These are phyloP conservation scores for Drosophila histrio DNA, from an alignment of 2,888 invertebrate genomes.

Conservation along the genomic window DNA sequence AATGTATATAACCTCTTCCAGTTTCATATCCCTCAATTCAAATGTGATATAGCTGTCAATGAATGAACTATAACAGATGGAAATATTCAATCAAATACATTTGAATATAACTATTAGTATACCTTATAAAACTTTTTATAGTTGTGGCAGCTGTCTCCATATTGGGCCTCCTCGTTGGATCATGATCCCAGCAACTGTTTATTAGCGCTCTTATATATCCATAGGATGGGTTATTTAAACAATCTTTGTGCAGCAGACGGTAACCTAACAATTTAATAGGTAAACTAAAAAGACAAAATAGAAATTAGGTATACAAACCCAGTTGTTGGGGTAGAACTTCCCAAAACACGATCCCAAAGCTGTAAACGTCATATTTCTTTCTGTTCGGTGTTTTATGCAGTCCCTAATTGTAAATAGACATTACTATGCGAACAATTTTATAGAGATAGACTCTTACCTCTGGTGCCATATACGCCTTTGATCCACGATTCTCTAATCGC, in stretches of 20 bases:
- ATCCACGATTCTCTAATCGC: neutral
- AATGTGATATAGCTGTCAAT: neutral
- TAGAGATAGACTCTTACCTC: neutral
- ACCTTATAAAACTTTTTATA: neutral
- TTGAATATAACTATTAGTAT: neutral
- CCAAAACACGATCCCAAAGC: constrained; percentile 18
- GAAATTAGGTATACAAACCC: no score
- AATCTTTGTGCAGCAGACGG: neutral
- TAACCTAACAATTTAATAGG: neutral
- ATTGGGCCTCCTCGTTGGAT: neutral
- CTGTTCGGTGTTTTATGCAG: neutral
- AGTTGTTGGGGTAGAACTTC: constrained; percentile 1
- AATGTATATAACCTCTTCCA: neutral
- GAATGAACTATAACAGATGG: neutral
- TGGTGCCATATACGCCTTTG: neutral
- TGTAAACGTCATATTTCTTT: constrained; percentile 11
- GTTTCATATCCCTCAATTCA: neutral
- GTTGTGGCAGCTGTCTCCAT: neutral
- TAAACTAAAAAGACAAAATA: neutral
- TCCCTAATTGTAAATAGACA: neutral
- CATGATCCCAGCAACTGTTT: neutral
- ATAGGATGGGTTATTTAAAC: no score
- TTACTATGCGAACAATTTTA: neutral
- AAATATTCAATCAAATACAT: neutral
- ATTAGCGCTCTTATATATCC: neutral